Evolutionary conservation across 2,888 invertebrate genomes (phyloP).

Genomic region (Fabriciana adippe): DNA sequence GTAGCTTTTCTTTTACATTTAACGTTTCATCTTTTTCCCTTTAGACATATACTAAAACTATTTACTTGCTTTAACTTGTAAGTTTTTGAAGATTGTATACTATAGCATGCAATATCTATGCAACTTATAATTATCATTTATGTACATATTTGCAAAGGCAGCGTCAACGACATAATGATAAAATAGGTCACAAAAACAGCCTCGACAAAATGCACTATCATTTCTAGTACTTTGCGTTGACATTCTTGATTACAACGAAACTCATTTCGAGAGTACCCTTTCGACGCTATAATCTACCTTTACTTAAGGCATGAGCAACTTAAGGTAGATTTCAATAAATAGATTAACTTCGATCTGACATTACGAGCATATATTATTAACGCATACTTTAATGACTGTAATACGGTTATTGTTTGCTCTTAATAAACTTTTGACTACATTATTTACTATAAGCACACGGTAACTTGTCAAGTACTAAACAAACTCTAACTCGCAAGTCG

Average conservation of each 20-base stretch:
- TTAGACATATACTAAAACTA: too few relatives aligned
- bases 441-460: too few relatives aligned
- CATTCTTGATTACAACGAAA: conserved; percentile 24
- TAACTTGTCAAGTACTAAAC: too few relatives aligned
- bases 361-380: too few relatives aligned
- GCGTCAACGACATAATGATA: background rate
- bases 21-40: background rate
- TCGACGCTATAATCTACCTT: conserved; percentile 6
- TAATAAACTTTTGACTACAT: background rate
- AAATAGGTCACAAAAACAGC: conserved; percentile 18
- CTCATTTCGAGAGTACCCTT: conserved; percentile 33
- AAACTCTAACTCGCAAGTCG: too few relatives aligned
- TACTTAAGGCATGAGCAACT: conserved; percentile 7
- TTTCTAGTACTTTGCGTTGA: conserved; percentile 18
- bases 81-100: background rate
- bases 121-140: background rate
- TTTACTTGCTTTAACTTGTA: too few relatives aligned
- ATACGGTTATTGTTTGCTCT: background rate
- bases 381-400: too few relatives aligned
- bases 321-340: conserved; percentile 8
- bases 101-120: background rate
- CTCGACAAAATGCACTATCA: conserved; percentile 14
- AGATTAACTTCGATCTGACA: background rate
- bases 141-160: background rate
- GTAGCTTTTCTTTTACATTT: background rate